Percentiles rank a stretch among this genome's conserved stretches.
phyloP scores from a whole-genome alignment of 2,888 invertebrate genomes.

The Sylvicola cinctus region DNA sequence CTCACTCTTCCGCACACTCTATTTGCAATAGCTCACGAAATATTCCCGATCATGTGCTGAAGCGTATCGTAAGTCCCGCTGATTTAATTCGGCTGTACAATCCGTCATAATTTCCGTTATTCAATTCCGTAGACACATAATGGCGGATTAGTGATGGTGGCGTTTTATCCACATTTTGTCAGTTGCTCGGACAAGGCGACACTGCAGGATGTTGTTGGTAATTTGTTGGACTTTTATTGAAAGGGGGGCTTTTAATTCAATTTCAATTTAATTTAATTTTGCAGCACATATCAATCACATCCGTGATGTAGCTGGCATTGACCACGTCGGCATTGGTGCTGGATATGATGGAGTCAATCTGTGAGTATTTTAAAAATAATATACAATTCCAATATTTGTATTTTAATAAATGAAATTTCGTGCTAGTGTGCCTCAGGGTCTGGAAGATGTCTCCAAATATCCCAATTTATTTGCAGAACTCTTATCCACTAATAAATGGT shows the following conservation, averaged over 20 bases:
- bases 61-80: conserved; percentile 32
- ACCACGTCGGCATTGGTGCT: conserved; percentile 72
- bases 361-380: conserved; percentile 35
- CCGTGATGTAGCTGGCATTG: conserved; percentile 62
- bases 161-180: conserved; percentile 38
- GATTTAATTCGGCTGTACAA: too few species aligned
- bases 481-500: conserved; percentile 61
- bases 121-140: conserved; percentile 30
- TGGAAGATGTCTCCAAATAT: conserved; percentile 72
- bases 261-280: too few species aligned
- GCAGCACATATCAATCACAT: conserved; percentile 80
- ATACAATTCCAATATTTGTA: neutral
- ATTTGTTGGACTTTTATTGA: conserved; percentile 7
- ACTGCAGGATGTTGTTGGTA: conserved; percentile 36
- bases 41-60: conserved; percentile 57
- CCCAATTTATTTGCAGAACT: conserved; percentile 63
- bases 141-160: conserved; percentile 43
- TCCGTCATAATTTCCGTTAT: conserved; percentile 1
- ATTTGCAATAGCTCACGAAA: conserved; percentile 65
- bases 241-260: conserved; percentile 1
- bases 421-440: conserved; percentile 40
- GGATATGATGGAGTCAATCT: conserved; percentile 79
- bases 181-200: conserved; percentile 35
- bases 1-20: conserved; percentile 64
- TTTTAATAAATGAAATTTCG: conserved; percentile 1